These are phyloP conservation scores for Nothoprocta pentlandii DNA, from an alignment of 2,113 vertebrate species.

Conservation along the genomic window DNA sequence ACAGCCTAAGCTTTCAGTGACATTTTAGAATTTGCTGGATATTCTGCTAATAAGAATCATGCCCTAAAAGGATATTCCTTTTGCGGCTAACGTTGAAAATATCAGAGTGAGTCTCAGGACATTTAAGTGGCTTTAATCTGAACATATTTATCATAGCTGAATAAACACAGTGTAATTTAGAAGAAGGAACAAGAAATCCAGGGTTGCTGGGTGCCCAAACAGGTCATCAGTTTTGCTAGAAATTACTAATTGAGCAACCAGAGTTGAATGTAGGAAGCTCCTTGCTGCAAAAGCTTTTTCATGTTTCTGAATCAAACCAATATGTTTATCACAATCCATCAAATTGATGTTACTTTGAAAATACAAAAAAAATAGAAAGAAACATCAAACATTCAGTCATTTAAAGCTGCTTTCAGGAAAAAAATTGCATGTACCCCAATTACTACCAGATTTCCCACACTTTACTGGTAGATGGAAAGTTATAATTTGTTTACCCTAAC, in stretches of 20 bases:
- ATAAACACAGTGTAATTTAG: background rate
- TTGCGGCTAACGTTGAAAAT: background rate
- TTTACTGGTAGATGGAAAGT: background rate
- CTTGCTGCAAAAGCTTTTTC: background rate
- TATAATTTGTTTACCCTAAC: background rate
- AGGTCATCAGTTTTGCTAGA: background rate
- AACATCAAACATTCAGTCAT: background rate
- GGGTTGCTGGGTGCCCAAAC: background rate
- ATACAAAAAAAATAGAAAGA: background rate
- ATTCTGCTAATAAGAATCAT: background rate
- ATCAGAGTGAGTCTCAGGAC: slow-evolving; percentile 1
- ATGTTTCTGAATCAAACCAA: background rate
- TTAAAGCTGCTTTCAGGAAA: background rate
- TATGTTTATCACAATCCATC: background rate
- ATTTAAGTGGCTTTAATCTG: background rate
- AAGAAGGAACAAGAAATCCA: background rate
- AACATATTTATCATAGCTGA: background rate
- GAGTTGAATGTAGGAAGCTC: background rate
- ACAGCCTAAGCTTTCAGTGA: background rate
- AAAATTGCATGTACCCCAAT: background rate
- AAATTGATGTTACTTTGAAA: background rate
- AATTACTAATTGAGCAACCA: background rate
- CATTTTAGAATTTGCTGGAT: background rate
- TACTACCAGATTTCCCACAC: background rate
- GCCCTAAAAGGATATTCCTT: background rate